Percentiles rank a stretch among this genome's conserved stretches.
Conservation (phyloP, 2,888 invertebrate genomes). For the Ceramica pisi region DNA sequence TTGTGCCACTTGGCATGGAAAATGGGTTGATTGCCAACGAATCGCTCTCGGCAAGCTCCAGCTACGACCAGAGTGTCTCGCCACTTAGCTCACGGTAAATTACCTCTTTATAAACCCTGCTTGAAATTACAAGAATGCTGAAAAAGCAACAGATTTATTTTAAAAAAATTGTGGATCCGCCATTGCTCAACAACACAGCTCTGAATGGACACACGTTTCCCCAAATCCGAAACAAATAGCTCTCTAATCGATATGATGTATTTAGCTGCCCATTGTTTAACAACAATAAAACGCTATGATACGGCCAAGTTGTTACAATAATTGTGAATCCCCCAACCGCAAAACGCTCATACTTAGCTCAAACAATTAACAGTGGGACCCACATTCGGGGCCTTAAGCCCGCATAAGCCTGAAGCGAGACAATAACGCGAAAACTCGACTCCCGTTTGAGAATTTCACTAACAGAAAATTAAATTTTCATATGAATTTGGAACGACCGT, state of each 20-base stretch:
- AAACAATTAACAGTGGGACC: constrained; percentile 87
- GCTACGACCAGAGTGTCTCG: constrained; percentile 96
- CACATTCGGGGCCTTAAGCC: constrained; percentile 84
- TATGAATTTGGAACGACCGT: constrained; percentile 84
- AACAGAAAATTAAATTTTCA: constrained; percentile 89
- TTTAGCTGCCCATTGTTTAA: constrained; percentile 77
- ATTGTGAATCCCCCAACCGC: constrained; percentile 84
- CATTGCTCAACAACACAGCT: constrained; percentile 26
- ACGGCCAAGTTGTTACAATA: constrained; percentile 85
- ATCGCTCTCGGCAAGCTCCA: constrained; percentile 96
- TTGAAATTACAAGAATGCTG: not conserved
- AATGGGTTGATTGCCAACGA: constrained; percentile 95
- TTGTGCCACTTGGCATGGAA: constrained; percentile 96
- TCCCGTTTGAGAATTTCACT: constrained; percentile 85
- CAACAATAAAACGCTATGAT: constrained; percentile 82
- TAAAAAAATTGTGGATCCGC: constrained; percentile 8
- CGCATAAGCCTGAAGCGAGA: constrained; percentile 85
- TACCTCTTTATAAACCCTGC: not conserved
- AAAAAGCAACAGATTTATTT: constrained; percentile 4
- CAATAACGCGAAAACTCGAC: constrained; percentile 86
- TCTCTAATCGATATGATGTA: constrained; percentile 71
- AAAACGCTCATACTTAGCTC: constrained; percentile 86
- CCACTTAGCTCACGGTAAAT: constrained; percentile 96
- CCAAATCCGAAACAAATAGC: constrained; percentile 73
- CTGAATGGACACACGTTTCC: constrained; percentile 47